Evolutionary conservation across 2,113 vertebrate genomes (phyloP).

Genomic region (Percopsis transmontana): DNA sequence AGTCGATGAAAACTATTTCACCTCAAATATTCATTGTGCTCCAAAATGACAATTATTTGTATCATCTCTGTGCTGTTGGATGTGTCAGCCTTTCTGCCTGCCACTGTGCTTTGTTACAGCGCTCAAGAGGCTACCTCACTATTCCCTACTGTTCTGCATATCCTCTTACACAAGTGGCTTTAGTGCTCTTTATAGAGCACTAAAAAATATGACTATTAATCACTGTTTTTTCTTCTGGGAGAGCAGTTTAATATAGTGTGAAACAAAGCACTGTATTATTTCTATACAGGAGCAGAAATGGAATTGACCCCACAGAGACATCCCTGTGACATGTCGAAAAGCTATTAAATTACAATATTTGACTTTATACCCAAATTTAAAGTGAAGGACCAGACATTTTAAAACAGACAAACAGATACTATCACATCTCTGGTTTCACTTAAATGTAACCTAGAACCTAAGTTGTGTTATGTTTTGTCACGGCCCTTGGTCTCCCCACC

Average conservation of each 20-base stretch:
- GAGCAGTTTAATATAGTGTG: slow-evolving; percentile 39
- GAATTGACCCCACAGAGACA: slow-evolving; percentile 19
- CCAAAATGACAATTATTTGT: slow-evolving; percentile 8
- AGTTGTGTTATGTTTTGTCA: too few relatives aligned
- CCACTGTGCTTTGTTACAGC: not conserved
- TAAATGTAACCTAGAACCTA: too few relatives aligned
- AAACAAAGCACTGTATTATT: slow-evolving; percentile 57
- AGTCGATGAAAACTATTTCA: not conserved
- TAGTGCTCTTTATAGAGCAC: slow-evolving; percentile 51
- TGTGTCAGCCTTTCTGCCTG: not conserved
- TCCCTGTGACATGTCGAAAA: not conserved
- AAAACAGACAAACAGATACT: too few relatives aligned
- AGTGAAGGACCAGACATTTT: too few relatives aligned
- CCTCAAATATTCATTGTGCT: slow-evolving; percentile 1
- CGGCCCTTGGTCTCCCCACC: too few relatives aligned
- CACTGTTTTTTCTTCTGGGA: slow-evolving; percentile 28
- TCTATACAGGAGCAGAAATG: slow-evolving; percentile 39
- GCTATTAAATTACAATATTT: too few relatives aligned
- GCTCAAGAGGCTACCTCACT: not conserved
- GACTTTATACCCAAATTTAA: too few relatives aligned
- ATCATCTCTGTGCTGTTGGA: not conserved
- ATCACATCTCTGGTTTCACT: too few relatives aligned
- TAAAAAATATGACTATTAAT: slow-evolving; percentile 61
- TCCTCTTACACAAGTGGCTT: slow-evolving; percentile 33
- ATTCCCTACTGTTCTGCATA: slow-evolving; percentile 54